Conservation (phyloP, 2,888 invertebrate genomes). For the Stenodera caucasica region DNA sequence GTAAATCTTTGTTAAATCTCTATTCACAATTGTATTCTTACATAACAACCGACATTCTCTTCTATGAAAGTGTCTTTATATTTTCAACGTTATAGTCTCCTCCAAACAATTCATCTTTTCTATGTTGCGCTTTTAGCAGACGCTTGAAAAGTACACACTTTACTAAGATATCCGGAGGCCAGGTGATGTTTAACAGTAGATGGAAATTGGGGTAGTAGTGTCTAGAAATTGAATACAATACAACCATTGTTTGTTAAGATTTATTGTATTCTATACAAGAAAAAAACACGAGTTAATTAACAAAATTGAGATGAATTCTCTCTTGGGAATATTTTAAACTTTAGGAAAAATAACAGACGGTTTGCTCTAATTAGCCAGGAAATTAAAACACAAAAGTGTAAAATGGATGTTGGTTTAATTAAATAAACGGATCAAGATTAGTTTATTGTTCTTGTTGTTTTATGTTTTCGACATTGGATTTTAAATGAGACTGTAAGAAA, state of each 20-base stretch:
- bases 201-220: slow-evolving; percentile 4
- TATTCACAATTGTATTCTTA: neutral
- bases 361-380: neutral
- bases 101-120: slow-evolving; percentile 3
- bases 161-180: neutral
- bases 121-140: neutral
- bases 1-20: slow-evolving; percentile 2
- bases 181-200: neutral
- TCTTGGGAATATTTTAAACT: neutral
- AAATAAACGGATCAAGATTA: neutral
- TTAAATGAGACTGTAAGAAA: neutral
- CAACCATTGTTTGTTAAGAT: neutral
- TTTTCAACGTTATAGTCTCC: neutral
- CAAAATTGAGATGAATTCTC: neutral
- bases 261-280: neutral
- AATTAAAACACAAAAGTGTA: neutral
- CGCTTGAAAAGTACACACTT: neutral
- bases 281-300: neutral
- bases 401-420: neutral
- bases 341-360: neutral
- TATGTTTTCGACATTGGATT: too few relatives aligned
- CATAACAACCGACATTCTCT: neutral
- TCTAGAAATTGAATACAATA: neutral
- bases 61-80: neutral
- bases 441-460: neutral